These are phyloP conservation scores for Hephaestus fuliginosus DNA, from an alignment of 2,797 vertebrate species.

Conservation along the genomic window DNA sequence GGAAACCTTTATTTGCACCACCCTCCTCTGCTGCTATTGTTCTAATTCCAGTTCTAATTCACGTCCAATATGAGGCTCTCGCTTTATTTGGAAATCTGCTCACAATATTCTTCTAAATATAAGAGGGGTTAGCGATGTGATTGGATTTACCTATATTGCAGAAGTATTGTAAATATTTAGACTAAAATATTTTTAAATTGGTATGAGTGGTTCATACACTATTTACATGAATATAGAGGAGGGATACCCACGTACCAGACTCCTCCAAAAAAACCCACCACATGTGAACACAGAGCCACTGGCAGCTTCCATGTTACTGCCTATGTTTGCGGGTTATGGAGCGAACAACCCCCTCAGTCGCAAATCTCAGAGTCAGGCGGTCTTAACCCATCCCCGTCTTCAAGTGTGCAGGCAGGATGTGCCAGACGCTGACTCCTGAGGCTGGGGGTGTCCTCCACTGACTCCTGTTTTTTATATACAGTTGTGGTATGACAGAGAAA, in stretches of 20 bases:
- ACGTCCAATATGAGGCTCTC: conserved; percentile 36
- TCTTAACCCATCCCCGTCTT: conserved; percentile 23
- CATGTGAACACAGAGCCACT: conserved; percentile 63
- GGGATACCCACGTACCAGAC: conserved; percentile 2
- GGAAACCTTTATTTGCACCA: conserved; percentile 67
- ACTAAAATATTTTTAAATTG: conserved; percentile 70
- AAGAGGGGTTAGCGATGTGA: conserved; percentile 29
- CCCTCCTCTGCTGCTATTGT: conserved; percentile 75
- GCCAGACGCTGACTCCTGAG: conserved; percentile 53
- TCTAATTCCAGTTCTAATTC: conserved; percentile 55
- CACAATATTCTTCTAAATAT: conserved; percentile 57
- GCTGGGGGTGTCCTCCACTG: conserved; percentile 53
- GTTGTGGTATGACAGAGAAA: conserved; percentile 71
- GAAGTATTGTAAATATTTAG: conserved; percentile 69
- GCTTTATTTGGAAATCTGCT: conserved; percentile 54
- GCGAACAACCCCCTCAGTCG: conserved; percentile 37
- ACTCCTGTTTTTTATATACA: conserved; percentile 62
- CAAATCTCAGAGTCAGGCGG: conserved; percentile 43
- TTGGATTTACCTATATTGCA: conserved; percentile 53
- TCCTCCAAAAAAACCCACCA: conserved; percentile 57
- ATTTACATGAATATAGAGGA: conserved; percentile 39
- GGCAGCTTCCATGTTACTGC: conserved; percentile 70
- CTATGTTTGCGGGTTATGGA: conserved; percentile 39
- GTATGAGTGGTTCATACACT: conserved; percentile 48
- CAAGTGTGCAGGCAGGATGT: conserved; percentile 8